These are phyloP conservation scores for Strigops habroptila DNA, from an alignment of 2,113 vertebrate genomes.

Conservation along the genomic window DNA sequence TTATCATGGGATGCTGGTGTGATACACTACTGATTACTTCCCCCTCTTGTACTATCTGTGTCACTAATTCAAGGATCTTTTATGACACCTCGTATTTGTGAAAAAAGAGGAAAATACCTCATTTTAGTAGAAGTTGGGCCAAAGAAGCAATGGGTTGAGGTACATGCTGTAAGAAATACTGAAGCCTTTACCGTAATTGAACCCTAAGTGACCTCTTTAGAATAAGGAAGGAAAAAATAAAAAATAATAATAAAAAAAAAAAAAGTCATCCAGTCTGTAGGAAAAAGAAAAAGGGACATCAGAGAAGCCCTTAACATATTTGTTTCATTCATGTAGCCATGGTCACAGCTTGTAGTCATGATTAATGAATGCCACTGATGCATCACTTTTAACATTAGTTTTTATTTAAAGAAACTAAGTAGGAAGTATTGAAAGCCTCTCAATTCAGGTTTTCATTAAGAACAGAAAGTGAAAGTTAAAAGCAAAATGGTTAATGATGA, in stretches of 20 bases:
- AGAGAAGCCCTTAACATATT: neutral
- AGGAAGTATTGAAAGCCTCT: slow-evolving; percentile 24
- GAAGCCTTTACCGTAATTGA: neutral
- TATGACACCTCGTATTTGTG: neutral
- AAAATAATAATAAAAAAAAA: neutral
- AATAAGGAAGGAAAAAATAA: neutral
- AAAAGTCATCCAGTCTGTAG: neutral
- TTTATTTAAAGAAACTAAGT: slow-evolving; percentile 36
- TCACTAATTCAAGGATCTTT: neutral
- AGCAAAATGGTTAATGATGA: neutral
- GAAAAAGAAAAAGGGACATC: neutral
- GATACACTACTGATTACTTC: neutral
- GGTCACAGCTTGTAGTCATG: slow-evolving; percentile 32
- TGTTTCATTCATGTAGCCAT: slow-evolving; percentile 34
- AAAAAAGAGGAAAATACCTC: neutral
- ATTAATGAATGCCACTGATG: slow-evolving; percentile 35
- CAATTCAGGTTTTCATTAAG: neutral
- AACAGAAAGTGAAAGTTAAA: neutral
- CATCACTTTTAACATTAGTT: slow-evolving; percentile 9
- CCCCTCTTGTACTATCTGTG: neutral
- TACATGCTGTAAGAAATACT: neutral
- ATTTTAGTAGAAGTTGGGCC: neutral
- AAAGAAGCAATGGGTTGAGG: neutral
- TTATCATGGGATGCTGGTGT: neutral
- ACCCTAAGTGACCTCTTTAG: neutral